Conservation (phyloP, 1,140 invertebrate genomes). For the Sesamia nonagrioides region DNA sequence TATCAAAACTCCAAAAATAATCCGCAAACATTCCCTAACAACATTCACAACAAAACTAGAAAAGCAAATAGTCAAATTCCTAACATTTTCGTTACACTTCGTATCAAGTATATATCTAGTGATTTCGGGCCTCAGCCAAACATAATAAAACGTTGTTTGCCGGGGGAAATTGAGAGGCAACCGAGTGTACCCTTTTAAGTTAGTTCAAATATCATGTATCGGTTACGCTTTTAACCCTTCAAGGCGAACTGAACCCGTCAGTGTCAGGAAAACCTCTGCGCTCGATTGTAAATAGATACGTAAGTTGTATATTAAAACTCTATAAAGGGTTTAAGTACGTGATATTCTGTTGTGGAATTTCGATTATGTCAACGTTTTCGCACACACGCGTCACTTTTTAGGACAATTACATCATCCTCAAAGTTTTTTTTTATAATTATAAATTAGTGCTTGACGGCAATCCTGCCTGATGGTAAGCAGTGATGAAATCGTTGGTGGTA, state of each 20-base stretch:
- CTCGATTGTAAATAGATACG: not conserved
- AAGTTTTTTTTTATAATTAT: too few species aligned
- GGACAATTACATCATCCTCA: too few species aligned
- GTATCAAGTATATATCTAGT: conserved; percentile 8
- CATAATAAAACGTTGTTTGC: conserved; percentile 44
- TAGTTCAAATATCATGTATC: conserved; percentile 49
- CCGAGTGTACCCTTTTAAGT: conserved; percentile 43
- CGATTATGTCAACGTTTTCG: too few species aligned
- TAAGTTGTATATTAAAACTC: too few species aligned
- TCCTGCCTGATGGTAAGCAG: too few species aligned
- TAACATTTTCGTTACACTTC: conserved; percentile 6
- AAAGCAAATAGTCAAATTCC: conserved; percentile 39
- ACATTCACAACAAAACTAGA: conserved; percentile 19
- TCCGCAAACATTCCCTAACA: not conserved
- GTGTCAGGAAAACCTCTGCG: not conserved
- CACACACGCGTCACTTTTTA: too few species aligned
- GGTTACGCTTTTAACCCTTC: conserved; percentile 29
- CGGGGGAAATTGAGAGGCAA: conserved; percentile 36
- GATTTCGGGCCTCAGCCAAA: conserved; percentile 30
- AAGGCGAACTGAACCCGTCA: not conserved
- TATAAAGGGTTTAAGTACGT: not conserved
- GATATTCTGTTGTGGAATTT: too few species aligned
- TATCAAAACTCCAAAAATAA: not conserved
- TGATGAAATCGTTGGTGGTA: too few species aligned
- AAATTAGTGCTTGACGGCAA: too few species aligned